phyloP scores from a whole-genome alignment of 2,113 vertebrate species.

The Trochalopteron elliotii region DNA sequence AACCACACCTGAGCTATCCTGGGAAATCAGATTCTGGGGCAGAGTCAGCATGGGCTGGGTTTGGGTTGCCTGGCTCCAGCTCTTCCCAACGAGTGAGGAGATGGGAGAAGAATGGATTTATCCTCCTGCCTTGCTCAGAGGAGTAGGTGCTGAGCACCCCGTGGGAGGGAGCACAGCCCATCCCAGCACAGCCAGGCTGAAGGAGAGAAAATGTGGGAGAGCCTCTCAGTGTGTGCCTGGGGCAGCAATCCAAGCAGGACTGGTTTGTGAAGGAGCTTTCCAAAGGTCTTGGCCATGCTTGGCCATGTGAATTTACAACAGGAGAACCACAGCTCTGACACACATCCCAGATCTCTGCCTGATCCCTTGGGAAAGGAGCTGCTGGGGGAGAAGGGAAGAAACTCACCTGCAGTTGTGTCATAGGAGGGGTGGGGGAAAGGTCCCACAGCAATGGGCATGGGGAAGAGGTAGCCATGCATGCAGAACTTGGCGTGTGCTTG shows the following conservation, averaged over 20 bases:
- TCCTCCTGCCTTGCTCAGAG: neutral
- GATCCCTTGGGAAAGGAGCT: neutral
- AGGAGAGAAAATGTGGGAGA: neutral
- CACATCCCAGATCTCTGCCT: neutral
- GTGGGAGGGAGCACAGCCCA: accelerated
- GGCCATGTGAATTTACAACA: neutral
- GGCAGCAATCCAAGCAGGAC: neutral
- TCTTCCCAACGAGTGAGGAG: accelerated
- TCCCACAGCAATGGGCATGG: slow-evolving; percentile 81
- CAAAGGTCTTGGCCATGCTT: neutral
- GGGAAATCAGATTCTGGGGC: neutral
- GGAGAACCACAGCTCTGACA: neutral
- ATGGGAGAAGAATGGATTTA: neutral
- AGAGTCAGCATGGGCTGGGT: accelerated
- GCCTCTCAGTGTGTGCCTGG: accelerated
- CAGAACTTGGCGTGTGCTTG: slow-evolving; percentile 84
- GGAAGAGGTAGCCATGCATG: slow-evolving; percentile 87
- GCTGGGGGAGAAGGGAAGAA: neutral
- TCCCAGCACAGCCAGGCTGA: neutral
- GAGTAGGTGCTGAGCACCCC: neutral
- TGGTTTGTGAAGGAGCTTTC: neutral
- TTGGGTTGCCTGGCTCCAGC: neutral
- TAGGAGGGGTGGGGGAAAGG: slow-evolving; percentile 83
- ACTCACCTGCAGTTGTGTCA: slow-evolving; percentile 83
- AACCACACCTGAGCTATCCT: neutral